A percentile compares a stretch with the other conserved stretches of the same genome.
These are phyloP conservation scores for Burhinus oedicnemus DNA, from an alignment of 2,113 vertebrate species.

Conservation along the genomic window DNA sequence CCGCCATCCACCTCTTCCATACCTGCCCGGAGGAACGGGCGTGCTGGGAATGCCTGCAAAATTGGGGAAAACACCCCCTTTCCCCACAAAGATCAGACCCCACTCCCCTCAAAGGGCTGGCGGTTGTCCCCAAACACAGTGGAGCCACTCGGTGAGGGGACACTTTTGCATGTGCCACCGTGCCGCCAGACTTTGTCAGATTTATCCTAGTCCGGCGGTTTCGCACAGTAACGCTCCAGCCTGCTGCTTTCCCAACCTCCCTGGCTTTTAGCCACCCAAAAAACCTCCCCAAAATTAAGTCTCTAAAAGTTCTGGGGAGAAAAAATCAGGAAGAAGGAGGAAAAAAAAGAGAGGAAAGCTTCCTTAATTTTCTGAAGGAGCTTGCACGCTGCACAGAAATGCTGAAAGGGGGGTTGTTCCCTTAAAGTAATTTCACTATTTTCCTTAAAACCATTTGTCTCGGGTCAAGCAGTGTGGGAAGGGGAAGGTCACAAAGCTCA, in stretches of 20 bases:
- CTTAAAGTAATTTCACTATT: neutral
- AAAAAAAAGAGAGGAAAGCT: neutral
- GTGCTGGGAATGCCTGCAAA: neutral
- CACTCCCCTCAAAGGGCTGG: fast-evolving
- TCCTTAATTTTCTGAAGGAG: neutral
- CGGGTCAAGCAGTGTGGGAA: fast-evolving
- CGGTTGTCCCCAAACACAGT: fast-evolving
- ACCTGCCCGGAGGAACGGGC: fast-evolving
- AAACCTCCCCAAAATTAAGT: neutral
- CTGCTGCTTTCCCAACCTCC: neutral
- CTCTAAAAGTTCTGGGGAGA: neutral
- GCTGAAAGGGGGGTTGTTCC: too few relatives aligned
- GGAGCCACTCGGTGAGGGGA: neutral
- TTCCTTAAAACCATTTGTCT: neutral
- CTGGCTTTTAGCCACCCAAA: neutral
- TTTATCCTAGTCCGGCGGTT: neutral
- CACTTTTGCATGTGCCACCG: neutral
- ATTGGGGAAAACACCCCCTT: neutral
- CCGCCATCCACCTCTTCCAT: fast-evolving
- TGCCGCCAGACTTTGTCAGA: fast-evolving
- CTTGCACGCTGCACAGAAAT: fast-evolving
- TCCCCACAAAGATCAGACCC: neutral
- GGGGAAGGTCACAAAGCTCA: neutral
- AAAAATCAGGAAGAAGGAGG: too few relatives aligned
- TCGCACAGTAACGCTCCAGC: neutral